Evolutionary conservation across 92 coral and sea anemone species (phyloP), one percentile per base, ranked within the genome.

Genomic region (Porites lobata): DNA sequence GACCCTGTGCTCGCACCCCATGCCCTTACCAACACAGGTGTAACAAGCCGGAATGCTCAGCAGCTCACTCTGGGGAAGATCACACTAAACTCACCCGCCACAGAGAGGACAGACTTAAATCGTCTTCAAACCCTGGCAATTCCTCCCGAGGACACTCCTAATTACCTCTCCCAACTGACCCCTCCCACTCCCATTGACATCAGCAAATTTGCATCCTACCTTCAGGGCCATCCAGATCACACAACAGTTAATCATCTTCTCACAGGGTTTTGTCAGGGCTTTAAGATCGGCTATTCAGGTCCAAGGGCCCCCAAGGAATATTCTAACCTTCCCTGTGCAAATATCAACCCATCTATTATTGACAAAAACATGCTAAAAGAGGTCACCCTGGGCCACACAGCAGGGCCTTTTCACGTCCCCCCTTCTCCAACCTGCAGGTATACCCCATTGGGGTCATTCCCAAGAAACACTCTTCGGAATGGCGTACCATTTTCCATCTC

Each of bases 11-110:
- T 53, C 18, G 47, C 64, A 32, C 69, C 47, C 84, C 74, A 29
- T 79, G 73, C 72, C 65, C 84, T 22, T 63, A 12, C 71, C 53
- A 79, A 2, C 73, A 79, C 26, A 19, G 84, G 12, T 79, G 73
- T 56, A 79, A 79, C 58, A 50, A 58, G 18, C 73, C 73, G 2
- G 72, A 57, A 66, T 78, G 79, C 61, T 21, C 26, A 24, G 79
- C 20, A 75, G 9, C 61, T 54, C 79, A 75, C 22, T 17, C 62
- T 9, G 54, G 61, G 5, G 12, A 75, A 10, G 79, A 75, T 26
- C 79, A 75, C 56, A 38, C 24, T 56, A 50, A 61, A 75, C 54
- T 9, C 79, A 24, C 54, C 61, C 79, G 10, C 79, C 61, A 50
- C 79, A 58, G 63, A 58, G 63, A 58, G 14, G 0, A 58, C 63